A percentile compares a stretch with the other conserved stretches of the same genome.
phyloP scores from a whole-genome alignment of 2,888 invertebrate genomes.

The Eustalomyia histrio region DNA sequence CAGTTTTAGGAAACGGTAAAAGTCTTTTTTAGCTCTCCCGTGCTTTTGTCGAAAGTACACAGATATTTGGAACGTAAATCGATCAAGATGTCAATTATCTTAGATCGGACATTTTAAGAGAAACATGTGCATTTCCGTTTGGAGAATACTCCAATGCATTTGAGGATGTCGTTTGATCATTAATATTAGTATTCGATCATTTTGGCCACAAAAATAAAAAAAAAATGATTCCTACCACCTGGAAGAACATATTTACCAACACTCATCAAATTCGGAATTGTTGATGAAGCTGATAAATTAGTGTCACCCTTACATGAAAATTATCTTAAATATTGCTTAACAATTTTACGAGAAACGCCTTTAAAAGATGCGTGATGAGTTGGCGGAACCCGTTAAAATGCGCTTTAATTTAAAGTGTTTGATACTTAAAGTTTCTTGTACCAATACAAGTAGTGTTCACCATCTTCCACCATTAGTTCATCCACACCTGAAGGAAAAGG shows the following conservation, averaged over 20 bases:
- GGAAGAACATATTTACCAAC: no score
- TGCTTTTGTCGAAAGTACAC: no score
- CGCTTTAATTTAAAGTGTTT: slow-evolving; percentile 16
- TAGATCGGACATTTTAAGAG: no score
- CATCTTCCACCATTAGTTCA: slow-evolving; percentile 91
- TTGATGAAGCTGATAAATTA: slow-evolving; percentile 10
- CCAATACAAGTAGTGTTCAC: slow-evolving; percentile 94
- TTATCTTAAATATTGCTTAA: slow-evolving; percentile 4
- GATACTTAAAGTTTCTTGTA: slow-evolving; percentile 90
- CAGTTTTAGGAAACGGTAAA: no score
- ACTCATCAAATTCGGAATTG: neutral
- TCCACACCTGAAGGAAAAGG: slow-evolving; percentile 84
- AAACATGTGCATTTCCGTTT: no score
- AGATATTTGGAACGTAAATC: no score
- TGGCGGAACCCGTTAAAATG: slow-evolving; percentile 38
- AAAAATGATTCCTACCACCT: no score
- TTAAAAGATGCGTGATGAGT: slow-evolving; percentile 35
- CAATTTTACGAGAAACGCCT: neutral
- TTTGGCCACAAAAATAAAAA: no score
- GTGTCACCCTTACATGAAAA: neutral
- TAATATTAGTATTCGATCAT: neutral
- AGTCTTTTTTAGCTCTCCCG: no score
- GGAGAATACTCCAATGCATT: no score
- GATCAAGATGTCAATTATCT: no score
- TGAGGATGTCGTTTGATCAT: neutral